Evolutionary conservation across 2,888 invertebrate genomes (phyloP), one percentile per base, ranked within the genome.

Genomic region (Tribolium freemani): DNA sequence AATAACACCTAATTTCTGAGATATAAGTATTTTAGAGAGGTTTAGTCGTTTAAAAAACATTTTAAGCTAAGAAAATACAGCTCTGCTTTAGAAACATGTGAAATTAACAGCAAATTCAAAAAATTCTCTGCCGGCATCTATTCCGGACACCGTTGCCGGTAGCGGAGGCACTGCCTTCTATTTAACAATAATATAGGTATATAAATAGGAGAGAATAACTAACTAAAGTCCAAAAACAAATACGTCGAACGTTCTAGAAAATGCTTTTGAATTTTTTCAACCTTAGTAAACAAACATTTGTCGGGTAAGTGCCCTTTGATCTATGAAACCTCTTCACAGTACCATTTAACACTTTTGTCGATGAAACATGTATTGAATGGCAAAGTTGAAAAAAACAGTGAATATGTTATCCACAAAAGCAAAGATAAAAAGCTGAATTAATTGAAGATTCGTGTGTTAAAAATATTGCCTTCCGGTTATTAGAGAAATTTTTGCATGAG

Each of bases 221-320:
- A 26, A 26, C 26, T 26, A 26, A 26, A 26, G 26, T 26, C 26
- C 26, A 26, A 26, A 1, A 26, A 38, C 8, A 38, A 38, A 38
- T 38, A n/a, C 38, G 8, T 8, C n/a, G n/a, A 38, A 38, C 8
- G 38, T 38, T 26, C 5, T 1, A 38, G 38, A 6, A n/a, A 38
- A 16, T 16, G 3, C 38, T 38, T 38, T 38, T 38, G 8, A 38
- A 38, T 38, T 38, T 38, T 38, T 38, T 38, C n/a, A 38, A 38
- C 38, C 8, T 1, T 46, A 16, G 48, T 60, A 45, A 58, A 58
- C 38, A 58, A 44, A 57, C 57, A 58, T 60, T 60, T 48, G 21
- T 60, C 8, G 38, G 38, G 8, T 38, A 38, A 45, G 58, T 60
- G 60, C 48, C 48, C 45, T 60, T 60, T 60, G 60, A 60, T 60